Base-by-base conservation (phyloP, 2,888 invertebrate genomes). In the Orchesella flavescens region DNA sequence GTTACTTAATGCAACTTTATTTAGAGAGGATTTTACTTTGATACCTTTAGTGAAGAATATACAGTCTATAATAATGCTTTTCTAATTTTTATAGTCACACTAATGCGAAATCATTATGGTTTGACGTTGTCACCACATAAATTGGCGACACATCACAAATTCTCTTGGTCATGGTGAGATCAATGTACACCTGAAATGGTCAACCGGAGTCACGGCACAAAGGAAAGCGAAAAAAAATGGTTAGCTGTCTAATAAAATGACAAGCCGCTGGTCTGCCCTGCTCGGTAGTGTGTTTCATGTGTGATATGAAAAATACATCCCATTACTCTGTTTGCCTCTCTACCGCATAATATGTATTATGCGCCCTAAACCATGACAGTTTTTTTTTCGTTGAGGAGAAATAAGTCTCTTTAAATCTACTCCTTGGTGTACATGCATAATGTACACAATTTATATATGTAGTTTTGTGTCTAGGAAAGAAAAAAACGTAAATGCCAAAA, bases 401-500 rank as follows among this genome's bases (percentile, higher is more conserved):
- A 57, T 57, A 57, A 57, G 57, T 19, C 57, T 19, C 57, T 57
- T 57, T 57, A 57, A 57, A 17, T 34, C 34, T 34, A 34, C 57
- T 57, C 57, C 5, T 19, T 57, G 55, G 17, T 34, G 7, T 34
- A 34, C 34, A 34, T 34, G 34, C 34, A 34, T 34, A 34, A 34
- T 34, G 34, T 34, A 34, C 34, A 34, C 34, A 34, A 34, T 34
- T 34, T 34, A 34, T 34, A 34, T 34, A 57, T 57, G 57, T 57
- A 57, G 57, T 57, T 57, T 9, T 3, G 7, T 57, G 57, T 19
- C n/a, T 57, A 21, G 17, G 19, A 2, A 15, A 19, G 46, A 66
- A 66, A 69, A 75, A 77, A 66, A 76, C 44, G 61, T 53, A 59
- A 61, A 76, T 76, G 78, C 49, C 61, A 71, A 78, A 78, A 78